Percentiles rank a stretch among this genome's conserved stretches.
These are phyloP conservation scores for Dendrolimus pini DNA, from an alignment of 2,888 invertebrate species.

Conservation along the genomic window DNA sequence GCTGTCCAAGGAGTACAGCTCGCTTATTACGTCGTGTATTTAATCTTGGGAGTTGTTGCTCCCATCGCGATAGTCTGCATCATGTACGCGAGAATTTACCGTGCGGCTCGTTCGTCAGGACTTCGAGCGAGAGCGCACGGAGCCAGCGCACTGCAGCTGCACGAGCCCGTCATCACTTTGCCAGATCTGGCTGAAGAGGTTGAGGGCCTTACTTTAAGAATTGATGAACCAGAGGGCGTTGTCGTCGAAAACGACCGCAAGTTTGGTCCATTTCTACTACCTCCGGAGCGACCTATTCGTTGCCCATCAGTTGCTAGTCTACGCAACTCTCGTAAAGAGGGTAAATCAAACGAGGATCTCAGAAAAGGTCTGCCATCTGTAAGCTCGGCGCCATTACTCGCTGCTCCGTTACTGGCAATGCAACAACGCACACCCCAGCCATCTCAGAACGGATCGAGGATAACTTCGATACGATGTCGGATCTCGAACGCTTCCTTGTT, in stretches of 20 bases:
- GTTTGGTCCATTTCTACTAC: conserved; percentile 64
- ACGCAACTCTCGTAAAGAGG: conserved; percentile 56
- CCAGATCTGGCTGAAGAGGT: conserved; percentile 61
- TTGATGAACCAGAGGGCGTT: conserved; percentile 48
- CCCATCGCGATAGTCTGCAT: conserved; percentile 81
- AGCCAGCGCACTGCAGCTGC: conserved; percentile 70
- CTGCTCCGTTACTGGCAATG: conserved; percentile 50
- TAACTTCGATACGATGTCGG: conserved; percentile 85
- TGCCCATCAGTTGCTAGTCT: conserved; percentile 67
- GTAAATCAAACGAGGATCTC: conserved; percentile 56
- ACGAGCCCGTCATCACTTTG: conserved; percentile 57
- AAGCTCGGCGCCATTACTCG: conserved; percentile 70
- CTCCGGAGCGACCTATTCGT: conserved; percentile 57
- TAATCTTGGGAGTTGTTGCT: conserved; percentile 47
- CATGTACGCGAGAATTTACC: conserved; percentile 85
- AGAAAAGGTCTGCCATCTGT: conserved; percentile 62
- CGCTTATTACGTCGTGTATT: conserved; percentile 55
- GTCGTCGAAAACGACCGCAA: conserved; percentile 45
- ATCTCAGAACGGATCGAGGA: conserved; percentile 73
- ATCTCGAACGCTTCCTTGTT: conserved; percentile 91
- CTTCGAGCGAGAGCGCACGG: conserved; percentile 63
- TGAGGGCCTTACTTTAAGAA: conserved; percentile 61
- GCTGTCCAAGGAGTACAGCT: conserved; percentile 46
- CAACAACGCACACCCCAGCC: conserved; percentile 64
- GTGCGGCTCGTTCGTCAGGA: conserved; percentile 84